Conservation (phyloP, 2,797 vertebrate genomes). For the Phoxinus dragarum region DNA sequence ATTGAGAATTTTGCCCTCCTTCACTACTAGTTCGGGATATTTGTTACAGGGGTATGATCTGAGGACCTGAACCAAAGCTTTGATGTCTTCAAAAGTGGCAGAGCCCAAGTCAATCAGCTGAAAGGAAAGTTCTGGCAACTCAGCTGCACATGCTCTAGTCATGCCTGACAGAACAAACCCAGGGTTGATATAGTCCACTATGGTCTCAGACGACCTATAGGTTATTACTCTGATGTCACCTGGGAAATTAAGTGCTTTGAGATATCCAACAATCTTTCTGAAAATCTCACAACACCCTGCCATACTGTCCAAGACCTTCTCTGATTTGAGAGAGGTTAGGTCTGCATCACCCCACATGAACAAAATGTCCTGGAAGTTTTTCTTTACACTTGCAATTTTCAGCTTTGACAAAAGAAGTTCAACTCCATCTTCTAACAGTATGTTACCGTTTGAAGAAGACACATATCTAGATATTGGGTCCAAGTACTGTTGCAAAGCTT, state of each 20-base stretch:
- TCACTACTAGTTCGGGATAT: slow-evolving; percentile 82
- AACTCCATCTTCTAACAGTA: slow-evolving; percentile 65
- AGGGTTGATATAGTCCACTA: slow-evolving; percentile 79
- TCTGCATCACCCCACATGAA: slow-evolving; percentile 84
- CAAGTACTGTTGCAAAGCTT: slow-evolving; percentile 75
- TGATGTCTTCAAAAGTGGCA: slow-evolving; percentile 72
- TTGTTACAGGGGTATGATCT: slow-evolving; percentile 70
- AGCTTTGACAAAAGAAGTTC: slow-evolving; percentile 66
- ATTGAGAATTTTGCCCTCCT: slow-evolving; percentile 72
- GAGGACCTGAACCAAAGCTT: slow-evolving; percentile 76
- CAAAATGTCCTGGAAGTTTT: slow-evolving; percentile 79
- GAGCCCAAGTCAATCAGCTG: slow-evolving; percentile 76
- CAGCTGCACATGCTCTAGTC: slow-evolving; percentile 79
- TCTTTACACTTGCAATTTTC: slow-evolving; percentile 66
- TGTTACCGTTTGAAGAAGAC: slow-evolving; percentile 57
- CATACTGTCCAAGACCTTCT: slow-evolving; percentile 71
- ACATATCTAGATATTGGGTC: slow-evolving; percentile 67
- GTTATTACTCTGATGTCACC: slow-evolving; percentile 81
- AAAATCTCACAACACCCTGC: slow-evolving; percentile 82
- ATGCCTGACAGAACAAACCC: slow-evolving; percentile 85
- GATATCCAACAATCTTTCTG: slow-evolving; percentile 77
- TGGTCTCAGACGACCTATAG: slow-evolving; percentile 76
- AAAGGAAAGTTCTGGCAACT: slow-evolving; percentile 76
- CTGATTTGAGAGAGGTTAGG: slow-evolving; percentile 67
- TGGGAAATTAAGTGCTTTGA: slow-evolving; percentile 70